Percentiles rank a stretch among this genome's conserved stretches.
These are phyloP conservation scores for Argynnis bischoffii DNA, from an alignment of 2,888 invertebrate species.

Conservation along the genomic window DNA sequence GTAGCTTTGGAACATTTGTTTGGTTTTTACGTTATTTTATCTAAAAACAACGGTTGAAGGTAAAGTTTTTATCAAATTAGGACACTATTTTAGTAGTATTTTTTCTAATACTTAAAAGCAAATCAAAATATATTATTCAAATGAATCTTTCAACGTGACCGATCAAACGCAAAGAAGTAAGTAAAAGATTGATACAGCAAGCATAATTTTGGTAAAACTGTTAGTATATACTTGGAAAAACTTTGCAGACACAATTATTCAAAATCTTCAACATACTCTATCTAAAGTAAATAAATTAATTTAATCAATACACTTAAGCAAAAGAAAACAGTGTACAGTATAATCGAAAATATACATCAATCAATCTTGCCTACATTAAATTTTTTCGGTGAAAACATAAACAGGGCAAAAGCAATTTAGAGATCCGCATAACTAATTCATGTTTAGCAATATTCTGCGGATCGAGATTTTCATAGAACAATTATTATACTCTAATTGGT, in stretches of 20 bases:
- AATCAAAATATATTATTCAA: too few relatives aligned
- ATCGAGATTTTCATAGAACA: conserved; percentile 48
- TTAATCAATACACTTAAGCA: neutral
- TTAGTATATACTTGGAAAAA: too few relatives aligned
- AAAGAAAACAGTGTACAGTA: conserved; percentile 1
- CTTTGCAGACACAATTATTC: neutral
- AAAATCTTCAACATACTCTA: neutral
- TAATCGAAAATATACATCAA: conserved; percentile 12
- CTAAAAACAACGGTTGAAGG: too few relatives aligned
- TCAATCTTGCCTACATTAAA: conserved; percentile 13
- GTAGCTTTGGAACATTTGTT: neutral
- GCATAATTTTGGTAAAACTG: too few relatives aligned
- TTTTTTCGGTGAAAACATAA: conserved; percentile 32
- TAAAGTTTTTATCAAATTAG: too few relatives aligned
- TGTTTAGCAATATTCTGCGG: conserved; percentile 45
- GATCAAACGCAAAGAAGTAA: too few relatives aligned
- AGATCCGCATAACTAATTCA: conserved; percentile 43
- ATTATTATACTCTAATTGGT: conserved; percentile 56
- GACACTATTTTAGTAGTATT: too few relatives aligned
- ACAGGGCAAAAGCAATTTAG: conserved; percentile 40
- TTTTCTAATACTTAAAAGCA: too few relatives aligned
- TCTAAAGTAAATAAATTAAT: conserved; percentile 1
- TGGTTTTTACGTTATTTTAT: too few relatives aligned
- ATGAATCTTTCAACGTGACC: too few relatives aligned
- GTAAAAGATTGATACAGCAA: too few relatives aligned